Evolutionary conservation across 2,113 vertebrate species (phyloP).

Genomic region (Natator depressus): DNA sequence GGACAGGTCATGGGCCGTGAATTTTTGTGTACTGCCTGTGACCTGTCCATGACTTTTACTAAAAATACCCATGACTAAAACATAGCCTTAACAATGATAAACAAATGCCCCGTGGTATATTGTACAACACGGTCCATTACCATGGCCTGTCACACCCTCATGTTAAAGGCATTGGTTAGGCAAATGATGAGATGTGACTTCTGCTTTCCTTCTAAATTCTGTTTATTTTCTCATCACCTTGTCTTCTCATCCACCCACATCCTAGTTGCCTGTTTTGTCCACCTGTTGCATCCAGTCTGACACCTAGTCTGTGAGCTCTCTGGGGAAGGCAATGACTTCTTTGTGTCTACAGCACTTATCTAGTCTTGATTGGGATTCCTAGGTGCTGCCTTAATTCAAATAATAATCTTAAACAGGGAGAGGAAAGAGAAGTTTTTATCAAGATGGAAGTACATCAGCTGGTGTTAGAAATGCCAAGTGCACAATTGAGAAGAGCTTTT

Average conservation of each 20-base stretch:
- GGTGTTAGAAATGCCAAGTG: background rate
- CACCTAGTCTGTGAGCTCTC: background rate
- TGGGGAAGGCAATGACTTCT: background rate
- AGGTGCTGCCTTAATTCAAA: background rate
- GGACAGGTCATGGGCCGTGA: too few relatives aligned
- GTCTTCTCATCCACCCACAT: background rate
- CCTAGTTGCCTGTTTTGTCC: background rate
- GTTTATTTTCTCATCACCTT: background rate
- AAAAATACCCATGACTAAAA: too few relatives aligned
- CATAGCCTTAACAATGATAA: background rate
- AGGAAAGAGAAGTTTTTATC: background rate
- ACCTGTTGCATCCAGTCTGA: background rate
- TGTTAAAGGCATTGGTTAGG: background rate
- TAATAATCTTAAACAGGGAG: background rate
- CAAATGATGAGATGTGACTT: background rate
- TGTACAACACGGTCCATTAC: rapidly evolving
- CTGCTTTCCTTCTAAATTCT: background rate
- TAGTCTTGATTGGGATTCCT: background rate
- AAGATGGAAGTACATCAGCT: background rate
- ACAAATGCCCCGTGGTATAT: background rate
- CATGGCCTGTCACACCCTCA: background rate
- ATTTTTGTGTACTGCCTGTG: too few relatives aligned
- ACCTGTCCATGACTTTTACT: too few relatives aligned
- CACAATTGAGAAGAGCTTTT: background rate
- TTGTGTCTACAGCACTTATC: background rate